Percentiles rank a stretch among this genome's conserved stretches.
Evolutionary conservation across 1,140 invertebrate species (phyloP).

Genomic region (Zaprionus vittiger): DNA sequence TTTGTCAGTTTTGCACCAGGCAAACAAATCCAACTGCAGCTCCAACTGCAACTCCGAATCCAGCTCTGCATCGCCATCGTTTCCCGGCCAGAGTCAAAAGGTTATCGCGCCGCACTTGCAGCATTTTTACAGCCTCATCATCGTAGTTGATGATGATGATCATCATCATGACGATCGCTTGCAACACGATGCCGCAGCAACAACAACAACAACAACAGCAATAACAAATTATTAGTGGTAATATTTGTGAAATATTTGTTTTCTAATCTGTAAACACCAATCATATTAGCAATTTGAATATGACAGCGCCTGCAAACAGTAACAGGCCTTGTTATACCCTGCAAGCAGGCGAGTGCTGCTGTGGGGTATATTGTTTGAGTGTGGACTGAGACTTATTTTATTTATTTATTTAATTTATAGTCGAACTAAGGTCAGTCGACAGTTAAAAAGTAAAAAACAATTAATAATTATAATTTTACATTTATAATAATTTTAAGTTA

Average conservation of each 20-base stretch:
- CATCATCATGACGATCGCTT: slow-evolving; percentile 31
- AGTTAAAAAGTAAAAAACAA: too few species aligned
- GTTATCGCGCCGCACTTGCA: slow-evolving; percentile 82
- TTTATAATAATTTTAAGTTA: too few species aligned
- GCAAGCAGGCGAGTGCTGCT: neutral
- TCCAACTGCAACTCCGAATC: neutral
- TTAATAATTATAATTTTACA: too few species aligned
- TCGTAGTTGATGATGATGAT: slow-evolving; percentile 32
- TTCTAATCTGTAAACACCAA: slow-evolving; percentile 85
- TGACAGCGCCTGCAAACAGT: slow-evolving; percentile 78
- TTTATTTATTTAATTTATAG: too few species aligned
- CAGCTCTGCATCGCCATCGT: slow-evolving; percentile 22
- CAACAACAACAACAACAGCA: slow-evolving; percentile 16
- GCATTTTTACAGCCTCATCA: slow-evolving; percentile 69
- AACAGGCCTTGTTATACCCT: slow-evolving; percentile 69
- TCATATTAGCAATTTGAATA: slow-evolving; percentile 84
- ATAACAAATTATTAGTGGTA: slow-evolving; percentile 82
- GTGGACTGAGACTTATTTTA: neutral
- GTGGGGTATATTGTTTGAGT: slow-evolving; percentile 2
- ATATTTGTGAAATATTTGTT: slow-evolving; percentile 84
- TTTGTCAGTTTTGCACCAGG: slow-evolving; percentile 82
- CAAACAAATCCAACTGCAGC: slow-evolving; percentile 38
- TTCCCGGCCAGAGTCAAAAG: slow-evolving; percentile 77
- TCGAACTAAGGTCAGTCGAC: too few species aligned
- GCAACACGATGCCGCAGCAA: slow-evolving; percentile 39